Percentiles rank a stretch among this genome's conserved stretches.
Conservation (phyloP, 2,113 vertebrate species). For the Typhlomys cinereus region DNA sequence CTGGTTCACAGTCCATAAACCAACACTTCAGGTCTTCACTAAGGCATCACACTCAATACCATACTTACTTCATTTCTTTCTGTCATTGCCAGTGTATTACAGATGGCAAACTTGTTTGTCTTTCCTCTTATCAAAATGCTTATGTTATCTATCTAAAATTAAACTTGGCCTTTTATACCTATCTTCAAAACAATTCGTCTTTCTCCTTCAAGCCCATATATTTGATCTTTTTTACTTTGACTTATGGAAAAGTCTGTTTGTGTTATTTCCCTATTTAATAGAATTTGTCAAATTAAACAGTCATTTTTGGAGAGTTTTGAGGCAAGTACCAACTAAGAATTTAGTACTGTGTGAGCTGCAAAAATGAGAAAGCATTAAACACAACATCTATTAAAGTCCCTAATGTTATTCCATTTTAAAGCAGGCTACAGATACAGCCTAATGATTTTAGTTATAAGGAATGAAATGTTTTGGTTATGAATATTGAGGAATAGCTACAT, state of each 20-base stretch:
- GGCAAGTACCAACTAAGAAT: neutral
- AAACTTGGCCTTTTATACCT: constrained; percentile 34
- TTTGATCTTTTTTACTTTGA: constrained; percentile 7
- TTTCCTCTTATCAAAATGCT: constrained; percentile 25
- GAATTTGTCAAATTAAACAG: constrained; percentile 30
- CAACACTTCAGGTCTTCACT: neutral
- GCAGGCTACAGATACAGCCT: neutral
- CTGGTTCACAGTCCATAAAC: neutral
- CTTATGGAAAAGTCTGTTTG: neutral
- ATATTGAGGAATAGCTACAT: neutral
- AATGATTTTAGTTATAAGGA: neutral
- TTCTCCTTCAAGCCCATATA: neutral
- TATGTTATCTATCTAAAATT: constrained; percentile 38
- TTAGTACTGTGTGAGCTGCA: neutral
- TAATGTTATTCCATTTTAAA: neutral
- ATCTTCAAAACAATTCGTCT: constrained; percentile 51
- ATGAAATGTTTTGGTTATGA: constrained; percentile 12
- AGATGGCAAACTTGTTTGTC: neutral
- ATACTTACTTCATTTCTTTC: constrained; percentile 47
- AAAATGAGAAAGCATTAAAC: constrained; percentile 27
- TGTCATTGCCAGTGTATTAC: constrained; percentile 15
- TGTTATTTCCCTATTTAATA: constrained; percentile 19
- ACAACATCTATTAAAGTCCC: neutral
- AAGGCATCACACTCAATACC: neutral
- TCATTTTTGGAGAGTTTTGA: neutral